phyloP scores from a whole-genome alignment of 2,888 invertebrate genomes.

The Coecobrya sp. region DNA sequence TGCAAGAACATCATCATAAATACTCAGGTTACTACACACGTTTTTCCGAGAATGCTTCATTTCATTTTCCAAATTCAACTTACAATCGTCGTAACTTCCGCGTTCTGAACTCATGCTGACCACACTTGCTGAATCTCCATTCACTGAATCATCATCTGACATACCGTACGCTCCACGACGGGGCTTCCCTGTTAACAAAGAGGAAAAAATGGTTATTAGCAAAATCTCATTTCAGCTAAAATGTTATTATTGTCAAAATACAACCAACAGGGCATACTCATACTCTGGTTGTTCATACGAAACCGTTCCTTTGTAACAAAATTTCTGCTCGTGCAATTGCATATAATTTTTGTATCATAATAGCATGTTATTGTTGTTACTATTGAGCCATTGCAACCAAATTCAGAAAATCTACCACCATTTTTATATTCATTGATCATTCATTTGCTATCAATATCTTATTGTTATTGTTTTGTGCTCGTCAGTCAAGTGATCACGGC shows the following conservation, averaged over 20 bases:
- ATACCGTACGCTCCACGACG: constrained; percentile 79
- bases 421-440: background rate
- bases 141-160: constrained; percentile 85
- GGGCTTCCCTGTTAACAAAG: constrained; percentile 61
- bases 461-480: background rate
- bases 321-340: no score
- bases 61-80: constrained; percentile 18
- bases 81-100: constrained; percentile 85
- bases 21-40: background rate
- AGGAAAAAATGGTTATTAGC: background rate
- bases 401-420: no score
- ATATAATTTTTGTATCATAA: no score
- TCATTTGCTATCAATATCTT: background rate
- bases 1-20: background rate
- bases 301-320: no score
- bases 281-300: no score
- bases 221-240: background rate
- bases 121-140: constrained; percentile 85
- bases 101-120: constrained; percentile 85
- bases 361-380: no score
- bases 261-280: no score
- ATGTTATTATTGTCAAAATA: background rate
- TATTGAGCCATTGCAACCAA: no score
- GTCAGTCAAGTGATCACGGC: background rate
- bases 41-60: background rate